A percentile compares a stretch with the other conserved stretches of the same genome.
phyloP scores from a whole-genome alignment of 2,888 invertebrate genomes.

The Cryptophagus acutangulus region DNA sequence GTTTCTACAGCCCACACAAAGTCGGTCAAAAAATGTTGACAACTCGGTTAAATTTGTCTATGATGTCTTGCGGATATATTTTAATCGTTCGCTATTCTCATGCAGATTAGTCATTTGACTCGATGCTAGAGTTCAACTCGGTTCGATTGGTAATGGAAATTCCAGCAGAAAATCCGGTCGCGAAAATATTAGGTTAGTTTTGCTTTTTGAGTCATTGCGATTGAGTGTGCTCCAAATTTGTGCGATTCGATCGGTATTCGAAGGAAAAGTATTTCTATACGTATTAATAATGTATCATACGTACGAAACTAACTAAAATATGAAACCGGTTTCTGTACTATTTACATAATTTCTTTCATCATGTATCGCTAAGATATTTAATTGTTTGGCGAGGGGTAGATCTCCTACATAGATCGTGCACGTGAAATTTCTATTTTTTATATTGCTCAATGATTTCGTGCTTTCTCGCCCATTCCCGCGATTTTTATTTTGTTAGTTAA shows the following conservation, averaged over 20 bases:
- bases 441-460: slow-evolving; percentile 1
- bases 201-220: too few relatives aligned
- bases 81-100: slow-evolving; percentile 17
- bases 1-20: neutral
- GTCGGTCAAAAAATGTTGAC: neutral
- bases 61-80: slow-evolving; percentile 12
- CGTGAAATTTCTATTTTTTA: slow-evolving; percentile 2
- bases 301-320: slow-evolving; percentile 2
- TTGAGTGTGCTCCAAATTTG: neutral
- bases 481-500: neutral
- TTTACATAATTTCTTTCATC: slow-evolving; percentile 23
- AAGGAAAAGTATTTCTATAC: slow-evolving; percentile 17
- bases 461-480: too few relatives aligned
- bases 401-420: slow-evolving; percentile 1
- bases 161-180: slow-evolving; percentile 1
- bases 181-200: slow-evolving; percentile 4
- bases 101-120: too few relatives aligned
- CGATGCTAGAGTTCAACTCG: too few relatives aligned
- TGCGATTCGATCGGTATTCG: slow-evolving; percentile 2
- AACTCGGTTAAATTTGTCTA: slow-evolving; percentile 2
- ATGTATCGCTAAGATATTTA: slow-evolving; percentile 7
- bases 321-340: slow-evolving; percentile 20
- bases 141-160: too few relatives aligned
- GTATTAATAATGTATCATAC: slow-evolving; percentile 10
- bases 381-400: neutral